These are phyloP conservation scores for Emesis furor DNA, from an alignment of 2,888 invertebrate genomes.

Conservation along the genomic window DNA sequence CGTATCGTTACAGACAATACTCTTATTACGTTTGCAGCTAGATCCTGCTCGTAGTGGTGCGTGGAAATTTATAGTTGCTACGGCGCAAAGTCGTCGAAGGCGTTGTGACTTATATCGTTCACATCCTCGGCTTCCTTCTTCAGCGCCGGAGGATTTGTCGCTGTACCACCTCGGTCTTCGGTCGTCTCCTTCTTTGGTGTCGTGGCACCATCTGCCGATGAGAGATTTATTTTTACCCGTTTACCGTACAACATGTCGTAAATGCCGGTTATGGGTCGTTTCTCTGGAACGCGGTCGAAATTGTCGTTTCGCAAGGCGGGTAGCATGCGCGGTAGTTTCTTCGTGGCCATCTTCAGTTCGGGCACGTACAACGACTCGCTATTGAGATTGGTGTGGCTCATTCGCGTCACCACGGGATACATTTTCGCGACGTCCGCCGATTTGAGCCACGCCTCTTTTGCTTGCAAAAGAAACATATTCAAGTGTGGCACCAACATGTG, in stretches of 20 bases:
- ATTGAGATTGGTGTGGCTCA: conserved; percentile 10
- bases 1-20: conserved; percentile 1
- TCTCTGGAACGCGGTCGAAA: too few relatives aligned
- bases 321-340: conserved; percentile 1
- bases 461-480: background rate
- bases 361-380: conserved; percentile 12
- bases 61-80: too few relatives aligned
- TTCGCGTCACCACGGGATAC: conserved; percentile 14
- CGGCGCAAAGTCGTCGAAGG: background rate
- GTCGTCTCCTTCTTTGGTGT: background rate
- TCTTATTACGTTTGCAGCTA: conserved; percentile 4
- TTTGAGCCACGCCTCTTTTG: conserved; percentile 6
- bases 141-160: background rate
- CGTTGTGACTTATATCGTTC: background rate
- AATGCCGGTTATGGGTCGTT: too few relatives aligned
- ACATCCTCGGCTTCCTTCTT: background rate
- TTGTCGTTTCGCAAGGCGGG: background rate
- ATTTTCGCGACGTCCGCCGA: conserved; percentile 5
- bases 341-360: conserved; percentile 4
- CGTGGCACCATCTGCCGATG: background rate
- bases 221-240: conserved; percentile 14
- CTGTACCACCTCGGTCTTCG: background rate
- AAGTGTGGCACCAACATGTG: conserved; percentile 1
- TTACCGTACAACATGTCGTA: conserved; percentile 15
- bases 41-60: background rate